Evolutionary conservation across 2,113 vertebrate genomes (phyloP).

Genomic region (Coturnix japonica): DNA sequence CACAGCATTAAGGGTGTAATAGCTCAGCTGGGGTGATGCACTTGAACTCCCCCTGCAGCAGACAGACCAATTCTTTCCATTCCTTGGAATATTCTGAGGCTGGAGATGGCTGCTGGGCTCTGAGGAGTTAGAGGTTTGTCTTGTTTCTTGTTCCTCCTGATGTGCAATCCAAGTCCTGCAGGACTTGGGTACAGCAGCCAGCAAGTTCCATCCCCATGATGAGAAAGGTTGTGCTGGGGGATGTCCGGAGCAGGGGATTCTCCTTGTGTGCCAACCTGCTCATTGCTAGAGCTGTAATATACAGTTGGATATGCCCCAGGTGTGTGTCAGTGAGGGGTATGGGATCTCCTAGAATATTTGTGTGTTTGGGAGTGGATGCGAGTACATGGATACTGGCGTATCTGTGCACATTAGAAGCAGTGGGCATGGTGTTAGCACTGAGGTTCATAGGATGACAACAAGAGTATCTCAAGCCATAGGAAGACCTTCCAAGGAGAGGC

Average conservation of each 20-base stretch:
- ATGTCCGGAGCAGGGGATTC: neutral
- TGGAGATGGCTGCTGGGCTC: conserved; percentile 44
- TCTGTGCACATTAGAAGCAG: neutral
- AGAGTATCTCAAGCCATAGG: neutral
- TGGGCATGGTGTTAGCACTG: rapidly evolving
- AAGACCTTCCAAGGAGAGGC: neutral
- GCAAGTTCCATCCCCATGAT: too few species aligned
- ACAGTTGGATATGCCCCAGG: rapidly evolving
- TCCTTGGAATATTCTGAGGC: conserved; percentile 18
- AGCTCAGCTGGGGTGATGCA: conserved; percentile 56
- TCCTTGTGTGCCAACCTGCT: neutral
- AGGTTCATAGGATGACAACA: neutral
- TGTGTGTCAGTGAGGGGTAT: rapidly evolving
- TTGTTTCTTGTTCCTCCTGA: conserved; percentile 48
- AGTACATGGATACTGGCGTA: neutral
- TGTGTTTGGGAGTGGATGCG: neutral
- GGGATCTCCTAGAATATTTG: neutral
- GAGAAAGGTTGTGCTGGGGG: neutral
- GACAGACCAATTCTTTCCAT: conserved; percentile 39
- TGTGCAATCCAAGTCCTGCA: conserved; percentile 22
- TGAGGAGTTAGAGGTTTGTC: conserved; percentile 8
- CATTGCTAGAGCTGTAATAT: rapidly evolving
- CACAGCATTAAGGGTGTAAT: conserved; percentile 49
- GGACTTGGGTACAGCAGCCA: neutral
- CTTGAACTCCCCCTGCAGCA: conserved; percentile 30